Evolutionary conservation across 1,140 invertebrate genomes (phyloP), one percentile per base, ranked within the genome.

Genomic region (Drosophila oshimai): DNA sequence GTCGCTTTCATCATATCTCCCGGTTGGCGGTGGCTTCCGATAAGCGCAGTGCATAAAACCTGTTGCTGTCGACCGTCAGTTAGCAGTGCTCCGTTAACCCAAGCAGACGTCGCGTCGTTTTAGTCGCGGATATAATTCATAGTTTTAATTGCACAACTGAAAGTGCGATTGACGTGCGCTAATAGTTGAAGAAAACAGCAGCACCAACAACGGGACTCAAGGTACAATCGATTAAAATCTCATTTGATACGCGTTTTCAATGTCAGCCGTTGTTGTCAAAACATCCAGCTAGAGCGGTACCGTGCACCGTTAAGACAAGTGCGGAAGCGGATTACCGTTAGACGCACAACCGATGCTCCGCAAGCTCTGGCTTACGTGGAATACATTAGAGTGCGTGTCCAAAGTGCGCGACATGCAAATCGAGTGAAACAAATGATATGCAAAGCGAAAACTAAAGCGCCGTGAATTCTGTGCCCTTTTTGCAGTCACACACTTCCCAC

Each of bases 371-470:
- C 67, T 61, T 86, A 86, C 80, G 80, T 86, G 80, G 80, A 73
- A 86, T 86, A 86, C 49, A 86, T 86, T 86, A 86, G 28, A 73
- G 61, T 80, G 81, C 50, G 72, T 86, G 72, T 60, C 78, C 80
- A 86, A 86, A 86, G 81, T 86, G 61, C 75, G 53, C 73, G 42
- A 18, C 75, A 86, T 86, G 75, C 61, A 68, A 86, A 86, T 76
- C 5, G 31, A 72, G 44, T 41, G 54, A 76, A 49, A 46, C 20
- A 13, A 29, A 31, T 69, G 34, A 33, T 57, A 70, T 61, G 46
- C 44, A 72, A 72, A 60, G 31, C 41, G 28, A 61, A 79, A 73
- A 57, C 61, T 58, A 47, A 67, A 75, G 57, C 53, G 34, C 36
- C 39, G 62, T 41, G 36, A 41, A 55, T 54, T 17, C 12, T 47